Conservation (phyloP, 2,888 invertebrate species). For the Tetranychus piercei region DNA sequence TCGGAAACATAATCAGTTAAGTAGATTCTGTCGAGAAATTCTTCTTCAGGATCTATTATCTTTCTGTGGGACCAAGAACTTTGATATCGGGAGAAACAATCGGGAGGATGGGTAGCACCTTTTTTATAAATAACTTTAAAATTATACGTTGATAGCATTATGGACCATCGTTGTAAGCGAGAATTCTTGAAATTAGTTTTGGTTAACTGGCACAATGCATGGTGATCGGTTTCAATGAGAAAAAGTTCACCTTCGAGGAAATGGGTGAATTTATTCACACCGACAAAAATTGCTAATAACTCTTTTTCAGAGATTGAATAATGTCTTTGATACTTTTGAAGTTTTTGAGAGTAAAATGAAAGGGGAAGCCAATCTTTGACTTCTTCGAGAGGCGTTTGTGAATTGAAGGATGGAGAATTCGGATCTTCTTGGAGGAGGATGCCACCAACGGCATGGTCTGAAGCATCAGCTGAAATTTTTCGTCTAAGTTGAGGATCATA, state of each 20-base stretch:
- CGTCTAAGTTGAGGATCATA: neutral
- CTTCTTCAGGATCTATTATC: too few species aligned
- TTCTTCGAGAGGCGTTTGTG: neutral
- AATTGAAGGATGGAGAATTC: neutral
- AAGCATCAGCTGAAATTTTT: neutral
- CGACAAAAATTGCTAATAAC: neutral
- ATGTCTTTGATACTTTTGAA: neutral
- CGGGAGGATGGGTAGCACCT: neutral
- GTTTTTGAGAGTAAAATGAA: neutral
- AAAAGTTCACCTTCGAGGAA: neutral
- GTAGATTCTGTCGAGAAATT: too few species aligned
- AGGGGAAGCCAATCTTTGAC: neutral
- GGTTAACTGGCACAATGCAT: neutral
- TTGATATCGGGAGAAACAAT: neutral
- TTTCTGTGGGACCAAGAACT: too few species aligned
- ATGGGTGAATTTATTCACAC: neutral
- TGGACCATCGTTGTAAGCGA: neutral
- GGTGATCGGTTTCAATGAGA: neutral
- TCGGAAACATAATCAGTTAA: neutral
- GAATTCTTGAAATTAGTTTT: neutral
- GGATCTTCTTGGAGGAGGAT: neutral
- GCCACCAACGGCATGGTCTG: neutral
- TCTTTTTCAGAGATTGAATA: neutral
- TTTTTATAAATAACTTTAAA: neutral
- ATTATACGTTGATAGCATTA: neutral